Evolutionary conservation across 2,888 invertebrate genomes (phyloP), one percentile per base, ranked within the genome.

Genomic region (Sarcophaga caerulescens): DNA sequence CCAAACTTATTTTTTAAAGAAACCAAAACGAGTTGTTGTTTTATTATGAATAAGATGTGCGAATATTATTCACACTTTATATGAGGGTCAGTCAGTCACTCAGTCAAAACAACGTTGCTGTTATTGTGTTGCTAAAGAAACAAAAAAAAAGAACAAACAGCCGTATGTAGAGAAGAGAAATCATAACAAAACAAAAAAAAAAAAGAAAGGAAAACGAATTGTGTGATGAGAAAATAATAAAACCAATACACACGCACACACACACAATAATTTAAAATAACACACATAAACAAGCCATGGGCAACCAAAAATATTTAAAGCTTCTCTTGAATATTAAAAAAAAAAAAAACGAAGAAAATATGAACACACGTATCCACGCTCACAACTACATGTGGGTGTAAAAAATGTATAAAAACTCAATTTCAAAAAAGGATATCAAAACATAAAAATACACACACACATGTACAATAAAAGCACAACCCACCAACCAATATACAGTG

Each of bases 251-350:
- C 10, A 10, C 8, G 10, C 10, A 35, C 35, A 35, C 35, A 35
- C 35, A 25, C 23, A 25, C 11, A 23, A 47, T 17, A 63, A 62
- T 14, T 21, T 17, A 62, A 60, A 44, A 73, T 70, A 71, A 59
- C 71, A 19, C 35, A 35, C 35, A 71, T 71, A 73, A 73, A 21
- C 60, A 73, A 60, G 44, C 44, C 45, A 45, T 17, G 21, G 60
- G 73, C 73, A 21, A 66, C 44, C 45, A 68, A 68, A 21, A 68
- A 21, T 35, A 5, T n/a, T n/a, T 60, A 21, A 11, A 68, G 21
- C 66, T 19, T 19, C 19, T 23, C 23, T 21, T 21, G 45, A 47
- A 68, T 21, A 14, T 21, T 14, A 3, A 68, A 47, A 21, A 21
- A 14, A 44, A 59, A n/a, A 70, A 57, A 8, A 47, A 47, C 4